Evolutionary conservation across 2,888 invertebrate species (phyloP).

Genomic region (Hermaeophaga mercurialis): DNA sequence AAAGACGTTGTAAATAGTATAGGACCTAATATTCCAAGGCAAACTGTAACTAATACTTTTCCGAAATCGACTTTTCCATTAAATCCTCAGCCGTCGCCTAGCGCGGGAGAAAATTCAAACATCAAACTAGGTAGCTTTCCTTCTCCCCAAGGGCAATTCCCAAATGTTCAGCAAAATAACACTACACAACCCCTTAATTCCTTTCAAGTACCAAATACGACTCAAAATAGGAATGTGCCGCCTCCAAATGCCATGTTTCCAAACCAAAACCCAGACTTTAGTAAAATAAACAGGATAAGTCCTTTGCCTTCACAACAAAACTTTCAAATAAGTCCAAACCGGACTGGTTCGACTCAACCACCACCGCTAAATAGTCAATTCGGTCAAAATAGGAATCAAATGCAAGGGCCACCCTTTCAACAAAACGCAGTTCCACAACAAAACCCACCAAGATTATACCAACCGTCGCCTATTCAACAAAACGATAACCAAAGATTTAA

Average conservation of each 20-base stretch:
- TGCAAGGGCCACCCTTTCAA: constrained; percentile 1
- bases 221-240: constrained; percentile 1
- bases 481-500: constrained; percentile 23
- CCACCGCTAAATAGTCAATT: constrained; percentile 4
- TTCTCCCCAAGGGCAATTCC: not conserved
- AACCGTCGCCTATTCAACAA: constrained; percentile 1
- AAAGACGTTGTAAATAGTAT: constrained; percentile 20
- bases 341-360: not conserved
- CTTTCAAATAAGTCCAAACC: constrained; percentile 16
- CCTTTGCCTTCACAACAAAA: constrained; percentile 17
- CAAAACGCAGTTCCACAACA: not conserved
- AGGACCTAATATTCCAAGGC: constrained; percentile 10
- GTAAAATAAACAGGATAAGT: constrained; percentile 6
- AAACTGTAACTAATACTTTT: constrained; percentile 4
- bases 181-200: not conserved
- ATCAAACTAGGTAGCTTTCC: constrained; percentile 1
- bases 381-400: not conserved
- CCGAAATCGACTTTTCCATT: constrained; percentile 4
- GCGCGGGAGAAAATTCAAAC: constrained; percentile 2
- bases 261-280: constrained; percentile 1
- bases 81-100: constrained; percentile 2
- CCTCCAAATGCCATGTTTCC: not conserved
- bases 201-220: not conserved
- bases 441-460: constrained; percentile 12
- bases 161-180: not conserved